phyloP scores from a whole-genome alignment of 92 coral and sea anemone species.

The Pocillopora grandis region DNA sequence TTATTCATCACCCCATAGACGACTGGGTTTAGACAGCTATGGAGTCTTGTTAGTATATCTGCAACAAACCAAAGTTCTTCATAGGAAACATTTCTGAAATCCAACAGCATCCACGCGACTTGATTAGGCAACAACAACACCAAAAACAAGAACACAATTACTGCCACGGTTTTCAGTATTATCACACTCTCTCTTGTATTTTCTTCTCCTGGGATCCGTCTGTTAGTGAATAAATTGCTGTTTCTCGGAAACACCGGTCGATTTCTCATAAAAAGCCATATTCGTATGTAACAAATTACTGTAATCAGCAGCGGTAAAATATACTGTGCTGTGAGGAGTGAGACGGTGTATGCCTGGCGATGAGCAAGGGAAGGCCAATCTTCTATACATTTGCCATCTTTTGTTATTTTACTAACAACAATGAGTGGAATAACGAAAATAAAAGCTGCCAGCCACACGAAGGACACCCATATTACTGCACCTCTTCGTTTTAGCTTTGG shows the following conservation, averaged over 20 bases:
- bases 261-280: conserved; percentile 51
- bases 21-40: conserved; percentile 76
- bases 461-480: conserved; percentile 38
- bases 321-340: conserved; percentile 45
- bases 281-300: conserved; percentile 60
- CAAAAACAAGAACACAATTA: conserved; percentile 62
- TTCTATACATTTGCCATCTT: conserved; percentile 41
- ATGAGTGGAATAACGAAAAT: conserved; percentile 53
- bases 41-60: conserved; percentile 62
- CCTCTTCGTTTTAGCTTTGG: conserved; percentile 37
- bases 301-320: conserved; percentile 60
- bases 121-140: conserved; percentile 66
- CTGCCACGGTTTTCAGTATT: conserved; percentile 67
- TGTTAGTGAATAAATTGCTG: neutral
- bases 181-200: conserved; percentile 55
- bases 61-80: conserved; percentile 46
- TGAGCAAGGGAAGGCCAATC: conserved; percentile 51
- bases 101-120: conserved; percentile 80
- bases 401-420: conserved; percentile 38
- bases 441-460: conserved; percentile 59
- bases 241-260: conserved; percentile 40
- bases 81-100: conserved; percentile 53
- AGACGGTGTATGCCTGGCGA: conserved; percentile 40
- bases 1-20: conserved; percentile 31
- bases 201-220: conserved; percentile 27